Base-by-base conservation (phyloP, 2,888 invertebrate genomes). In the Chalcis sispes region DNA sequence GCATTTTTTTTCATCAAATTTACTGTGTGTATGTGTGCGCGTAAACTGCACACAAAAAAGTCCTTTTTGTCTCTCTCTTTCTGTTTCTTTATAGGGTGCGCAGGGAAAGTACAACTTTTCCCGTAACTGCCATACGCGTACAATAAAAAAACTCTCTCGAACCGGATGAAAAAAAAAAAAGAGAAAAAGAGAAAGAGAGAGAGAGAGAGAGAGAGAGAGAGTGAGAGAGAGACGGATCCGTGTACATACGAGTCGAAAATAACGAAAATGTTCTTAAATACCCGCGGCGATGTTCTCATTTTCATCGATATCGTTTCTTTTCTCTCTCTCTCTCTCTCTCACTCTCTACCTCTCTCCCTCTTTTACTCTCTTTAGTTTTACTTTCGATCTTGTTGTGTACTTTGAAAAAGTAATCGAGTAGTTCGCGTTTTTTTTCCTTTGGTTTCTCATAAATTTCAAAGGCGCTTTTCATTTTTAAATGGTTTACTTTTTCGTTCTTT, bases 201-300 rank as follows among this genome's bases (percentile, higher is more conserved):
- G n/a, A 1, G 46, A 64, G 64, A 54, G 56, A 42, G 46, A 50
- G 23, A 50, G 18, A 23, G 7, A 20, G 54, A 54, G 27, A 54
- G 27, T 2, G 8, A n/a, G 5, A 48, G n/a, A 1, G 1, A 2
- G n/a, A 1, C 13, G 10, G 36, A 36, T n/a, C n/a, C n/a, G n/a
- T n/a, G n/a, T n/a, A 42, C 15, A 32, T 15, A 42, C 8, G 42
- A 3, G 18, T n/a, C 18, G 62, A 65, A 65, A 58, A 65, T 52
- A 73, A 66, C 36, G 42, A 74, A 66, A 74, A 62, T 36, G 56
- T 23, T 74, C 20, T 48, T 74, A 74, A 74, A 74, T 62, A 69
- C 25, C 18, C 32, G 13, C 1, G 42, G 1, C 23, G 50, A 20
- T 42, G 42, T n/a, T 72, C 52, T 72, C 48, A 50, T 56, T 72